Conservation (phyloP, 2,888 invertebrate species). For the Timema podura region DNA sequence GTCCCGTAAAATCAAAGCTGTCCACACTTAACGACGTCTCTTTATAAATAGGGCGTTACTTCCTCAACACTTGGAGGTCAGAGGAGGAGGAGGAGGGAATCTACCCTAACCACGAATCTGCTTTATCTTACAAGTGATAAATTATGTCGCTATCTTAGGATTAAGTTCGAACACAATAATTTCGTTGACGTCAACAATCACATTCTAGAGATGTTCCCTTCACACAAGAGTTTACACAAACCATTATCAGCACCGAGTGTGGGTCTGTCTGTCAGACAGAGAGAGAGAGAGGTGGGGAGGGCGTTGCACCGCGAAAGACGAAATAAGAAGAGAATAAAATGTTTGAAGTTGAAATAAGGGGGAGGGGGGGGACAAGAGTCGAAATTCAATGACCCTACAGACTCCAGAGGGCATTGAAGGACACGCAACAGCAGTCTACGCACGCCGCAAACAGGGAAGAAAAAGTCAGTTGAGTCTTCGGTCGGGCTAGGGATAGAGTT, state of each 20-base stretch:
- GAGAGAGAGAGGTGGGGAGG: constrained; percentile 2
- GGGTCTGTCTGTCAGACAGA: neutral
- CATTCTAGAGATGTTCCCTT: too few species aligned
- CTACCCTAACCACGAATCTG: too few species aligned
- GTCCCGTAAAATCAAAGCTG: too few species aligned
- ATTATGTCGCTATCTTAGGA: too few species aligned
- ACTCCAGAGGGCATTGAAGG: constrained; percentile 48
- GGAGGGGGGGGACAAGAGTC: constrained; percentile 43
- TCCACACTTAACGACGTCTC: too few species aligned
- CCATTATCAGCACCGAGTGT: neutral
- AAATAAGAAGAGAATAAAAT: constrained; percentile 14
- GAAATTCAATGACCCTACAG: constrained; percentile 48
- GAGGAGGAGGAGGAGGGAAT: too few species aligned
- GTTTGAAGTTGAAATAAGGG: neutral
- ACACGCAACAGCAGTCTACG: constrained; percentile 37
- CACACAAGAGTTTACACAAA: constrained; percentile 5
- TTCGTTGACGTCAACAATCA: too few species aligned
- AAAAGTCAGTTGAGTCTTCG: constrained; percentile 8
- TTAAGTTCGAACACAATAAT: too few species aligned
- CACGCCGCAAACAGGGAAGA: constrained; percentile 11
- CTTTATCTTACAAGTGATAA: too few species aligned
- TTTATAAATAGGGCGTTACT: too few species aligned
- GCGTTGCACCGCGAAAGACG: constrained; percentile 26
- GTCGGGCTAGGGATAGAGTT: too few species aligned
- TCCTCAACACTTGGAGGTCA: too few species aligned